Base-by-base conservation (phyloP, 2,113 vertebrate genomes). In the Himantopus leucocephalus region DNA sequence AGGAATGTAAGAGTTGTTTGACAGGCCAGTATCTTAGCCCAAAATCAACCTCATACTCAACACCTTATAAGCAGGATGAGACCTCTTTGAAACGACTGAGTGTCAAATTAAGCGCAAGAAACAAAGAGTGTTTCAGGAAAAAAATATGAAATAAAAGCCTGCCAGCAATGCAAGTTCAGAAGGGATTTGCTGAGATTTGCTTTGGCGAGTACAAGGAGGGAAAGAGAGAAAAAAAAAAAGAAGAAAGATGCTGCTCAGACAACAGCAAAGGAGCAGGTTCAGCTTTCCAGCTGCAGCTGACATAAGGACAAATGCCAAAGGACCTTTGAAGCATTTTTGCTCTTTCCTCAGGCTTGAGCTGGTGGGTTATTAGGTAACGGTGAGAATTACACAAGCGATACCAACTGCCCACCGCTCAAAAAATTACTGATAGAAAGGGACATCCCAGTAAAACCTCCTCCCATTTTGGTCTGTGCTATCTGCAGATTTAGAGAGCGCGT, bases 401-500 rank as follows among this genome's bases (percentile, higher is more conserved):
- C 9, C 48, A 55, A 26, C 27, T 1, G 2, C 11, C 48, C 48
- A 26, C 27, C 1, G 2, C 53, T 45, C 29, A 48, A 45, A 66
- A 66, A 53, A 18, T n/a, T 34, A 15, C 29, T 11, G 21, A 26
- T 4, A 10, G 12, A 10, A 3, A 6, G 39, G 43, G 22, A 32
- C 12, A 8, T 14, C 59, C 52, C 59, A 30, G 29, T 8, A 47
- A 72, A 60, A 32, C 34, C 39, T 39, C 24, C 37, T 47, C 70
- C 32, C 0, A 0, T n/a, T 37, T 37, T 5, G 19, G 50, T 23
- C 37, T n/a, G 12, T 5, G 48, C 26, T 58, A 41, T 12, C 52
- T n/a, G 35, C 19, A 10, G 20, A 30, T 59, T n/a, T n/a, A 30
- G 10, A 22, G 23, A 8, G 22, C 5, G 14, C 1, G 0, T 9